Base-by-base conservation (phyloP, 2,113 vertebrate genomes). In the Noturus placidus region DNA sequence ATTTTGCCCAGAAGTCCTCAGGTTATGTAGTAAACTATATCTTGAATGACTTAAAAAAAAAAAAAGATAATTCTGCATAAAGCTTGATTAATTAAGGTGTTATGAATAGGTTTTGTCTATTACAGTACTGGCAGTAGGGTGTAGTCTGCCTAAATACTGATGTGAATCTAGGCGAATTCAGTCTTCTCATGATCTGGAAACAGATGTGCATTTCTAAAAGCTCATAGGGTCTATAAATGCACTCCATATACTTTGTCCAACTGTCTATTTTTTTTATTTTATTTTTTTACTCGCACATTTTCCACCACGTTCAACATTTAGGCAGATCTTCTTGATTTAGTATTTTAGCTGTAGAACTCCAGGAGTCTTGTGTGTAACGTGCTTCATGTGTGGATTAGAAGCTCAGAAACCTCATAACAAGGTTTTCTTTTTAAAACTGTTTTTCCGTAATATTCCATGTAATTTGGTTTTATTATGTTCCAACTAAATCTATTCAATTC, bases 191-290 rank as follows among this genome's bases (percentile, higher is more conserved):
- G 20, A 46, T 86, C 86, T 56, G 52, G 77, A 88, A 74, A 85
- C 88, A 88, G 76, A 91, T 89, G 88, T 88, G 85, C 82, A 83
- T 84, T 81, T 84, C 33, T 87, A 50, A 87, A 88, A 33, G 72
- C 82, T 78, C 59, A 1, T 13, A 27, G 52, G 61, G 67, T 82
- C 56, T 61, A 82, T 38, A 30, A 67, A 56, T 54, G 19, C 0
- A 33, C 14, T 35, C 77, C 54, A 83, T 86, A 80, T 88, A n/a
- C 30, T 57, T 79, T 38, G 84, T 52, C 65, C 86, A 88, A 9
- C 57, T 89, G 54, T 56, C 5, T 17, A 27, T 86, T 86, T 52
- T 63, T 86, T 52, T 61, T 42, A 35, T 4, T 9, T 35, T 59
- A 33, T 56, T 30, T 52, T 33, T 38, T 56, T 42, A 0, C 35